Base-by-base conservation (phyloP, 1,140 invertebrate genomes). In the Drosophila bipectinata region DNA sequence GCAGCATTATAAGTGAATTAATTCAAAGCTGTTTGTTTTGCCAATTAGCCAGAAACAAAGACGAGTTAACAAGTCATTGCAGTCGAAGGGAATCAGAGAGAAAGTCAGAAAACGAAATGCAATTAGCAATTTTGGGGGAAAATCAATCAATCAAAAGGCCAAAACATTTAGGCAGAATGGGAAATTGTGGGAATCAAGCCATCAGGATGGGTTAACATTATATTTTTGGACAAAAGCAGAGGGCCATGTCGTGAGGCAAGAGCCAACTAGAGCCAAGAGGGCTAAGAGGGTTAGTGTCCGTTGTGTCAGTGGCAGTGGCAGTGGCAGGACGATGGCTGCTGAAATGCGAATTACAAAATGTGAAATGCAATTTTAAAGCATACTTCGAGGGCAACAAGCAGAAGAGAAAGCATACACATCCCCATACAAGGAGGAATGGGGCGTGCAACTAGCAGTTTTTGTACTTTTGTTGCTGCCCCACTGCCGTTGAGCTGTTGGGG, bases 311-410 rank as follows among this genome's bases (percentile, higher is more conserved):
- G 18, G 18, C 18, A 49, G 26, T 28, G 18, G 18, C 18, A 18
- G 18, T 18, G 58, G 57, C 39, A 64, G 18, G 60, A 34, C 4
- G 26, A 12, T 8, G 58, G 48, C 5, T 28, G 9, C 9, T 0
- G 15, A 2, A 10, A 6, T 4, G 26, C 14, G 18, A n/a, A n/a
- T 24, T n/a, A 44, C 64, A 24, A 63, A 73, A 62, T 63, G 71
- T 52, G 48, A 72, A 62, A 64, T 67, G 59, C 55, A 84, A 72
- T 72, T 77, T 84, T 83, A 85, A 69, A 82, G 59, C 79, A 81
- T 55, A 67, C 79, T 81, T 82, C 72, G 68, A 53, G 79, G 62
- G 73, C 79, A 81, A 68, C 69, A 67, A 69, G 77, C 81, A 77
- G 72, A 59, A 77, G 62, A 34, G 44, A 48, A 47, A 18, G 58